Conservation (phyloP, 2,888 invertebrate species). For the Kuschelorhynchus macadamiae region DNA sequence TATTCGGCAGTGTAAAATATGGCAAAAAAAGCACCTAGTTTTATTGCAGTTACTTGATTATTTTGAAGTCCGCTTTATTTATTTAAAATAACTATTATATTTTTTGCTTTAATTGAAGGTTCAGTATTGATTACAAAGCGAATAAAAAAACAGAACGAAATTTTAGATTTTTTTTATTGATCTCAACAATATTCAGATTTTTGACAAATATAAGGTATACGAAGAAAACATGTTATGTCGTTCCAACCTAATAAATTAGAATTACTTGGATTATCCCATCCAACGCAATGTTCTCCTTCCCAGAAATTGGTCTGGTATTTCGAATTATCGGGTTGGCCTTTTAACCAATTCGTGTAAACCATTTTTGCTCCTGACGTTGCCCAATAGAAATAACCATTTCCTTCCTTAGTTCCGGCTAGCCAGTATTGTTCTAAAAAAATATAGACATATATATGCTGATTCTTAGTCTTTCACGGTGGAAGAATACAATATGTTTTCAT, state of each 20-base stretch:
- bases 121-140: too few relatives aligned
- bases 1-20: too few relatives aligned
- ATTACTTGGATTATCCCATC: slow-evolving; percentile 30
- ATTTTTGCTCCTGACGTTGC: slow-evolving; percentile 32
- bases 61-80: too few relatives aligned
- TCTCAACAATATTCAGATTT: background rate
- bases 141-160: too few relatives aligned
- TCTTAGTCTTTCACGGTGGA: too few relatives aligned
- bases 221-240: slow-evolving; percentile 25
- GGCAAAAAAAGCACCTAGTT: too few relatives aligned
- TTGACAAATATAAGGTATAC: slow-evolving; percentile 38
- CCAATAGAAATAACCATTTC: slow-evolving; percentile 43
- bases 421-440: slow-evolving; percentile 22
- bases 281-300: slow-evolving; percentile 40
- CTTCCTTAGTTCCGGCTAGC: slow-evolving; percentile 41
- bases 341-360: slow-evolving; percentile 32
- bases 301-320: slow-evolving; percentile 5
- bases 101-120: too few relatives aligned
- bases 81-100: too few relatives aligned
- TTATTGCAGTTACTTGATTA: too few relatives aligned
- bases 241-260: slow-evolving; percentile 35
- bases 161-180: too few relatives aligned
- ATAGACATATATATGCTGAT: background rate
- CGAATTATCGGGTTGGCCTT: slow-evolving; percentile 34
- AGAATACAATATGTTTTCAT: too few relatives aligned